Evolutionary conservation across 2,888 invertebrate genomes (phyloP), one percentile per base, ranked within the genome.

Genomic region (Abrostola triplasia): DNA sequence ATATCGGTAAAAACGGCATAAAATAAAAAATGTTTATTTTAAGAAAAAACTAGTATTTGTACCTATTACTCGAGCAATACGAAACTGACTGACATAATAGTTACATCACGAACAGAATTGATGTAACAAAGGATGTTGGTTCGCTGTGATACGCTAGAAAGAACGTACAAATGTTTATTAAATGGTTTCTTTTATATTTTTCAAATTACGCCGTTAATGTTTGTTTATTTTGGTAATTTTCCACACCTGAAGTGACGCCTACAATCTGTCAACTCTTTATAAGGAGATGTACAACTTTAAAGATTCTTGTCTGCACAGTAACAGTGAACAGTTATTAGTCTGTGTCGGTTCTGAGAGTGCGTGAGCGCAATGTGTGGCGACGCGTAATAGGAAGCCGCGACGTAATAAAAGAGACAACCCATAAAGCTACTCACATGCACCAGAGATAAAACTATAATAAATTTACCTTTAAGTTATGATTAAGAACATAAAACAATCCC

Each of bases 331-430:
- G 50, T 57, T 12, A 49, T 48, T 57, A 59, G 24, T 55, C 54
- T 72, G 40, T 40, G 67, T 73, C 51, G 54, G 55, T 56, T 51
- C 59, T 57, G 49, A 59, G 36, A 68, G 47, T 59, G 55, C 51
- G 53, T 44, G 36, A 59, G 42, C 55, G 61, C 48, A 52, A 48
- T 56, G 37, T 44, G 50, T 66, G 36, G 51, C 60, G 73, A 68
- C 73, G 79, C 74, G 73, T 76, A 79, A 79, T 80, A 82, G 80
- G 81, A 83, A 85, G 76, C 75, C 60, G 54, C 70, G 73, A 81
- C 76, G 78, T 70, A 67, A 64, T 48, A 78, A 77, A 76, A 70
- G 79, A 79, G 74, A 78, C 60, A 73, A 62, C 60, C 66, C 57
- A 77, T 67, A 47, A 52, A 61, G 49, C 10, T 60, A 42, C n/a